These are phyloP conservation scores for Troides aeacus DNA, from an alignment of 2,888 invertebrate species.

Conservation along the genomic window DNA sequence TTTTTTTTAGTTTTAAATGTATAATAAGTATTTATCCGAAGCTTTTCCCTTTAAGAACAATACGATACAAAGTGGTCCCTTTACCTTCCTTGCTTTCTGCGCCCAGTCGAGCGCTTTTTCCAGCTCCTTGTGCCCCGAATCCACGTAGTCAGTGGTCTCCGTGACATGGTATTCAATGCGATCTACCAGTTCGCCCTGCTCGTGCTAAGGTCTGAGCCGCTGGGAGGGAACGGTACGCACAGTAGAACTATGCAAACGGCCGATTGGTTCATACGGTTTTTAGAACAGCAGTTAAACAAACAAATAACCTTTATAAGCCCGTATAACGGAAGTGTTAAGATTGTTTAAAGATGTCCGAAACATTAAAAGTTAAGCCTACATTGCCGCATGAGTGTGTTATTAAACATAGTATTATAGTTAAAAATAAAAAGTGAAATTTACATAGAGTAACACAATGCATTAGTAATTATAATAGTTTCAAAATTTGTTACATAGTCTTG, in stretches of 20 bases:
- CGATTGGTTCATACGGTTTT: constrained; percentile 74
- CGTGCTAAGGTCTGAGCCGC: constrained; percentile 66
- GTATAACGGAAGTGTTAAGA: constrained; percentile 52
- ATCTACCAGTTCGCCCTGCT: constrained; percentile 96
- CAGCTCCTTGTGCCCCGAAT: constrained; percentile 88
- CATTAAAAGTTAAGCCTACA: constrained; percentile 37
- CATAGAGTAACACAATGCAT: constrained; percentile 29
- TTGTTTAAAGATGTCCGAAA: constrained; percentile 41
- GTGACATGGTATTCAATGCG: constrained; percentile 96
- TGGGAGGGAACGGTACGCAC: constrained; percentile 61
- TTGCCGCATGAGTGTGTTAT: constrained; percentile 40
- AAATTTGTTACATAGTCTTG: constrained; percentile 54
- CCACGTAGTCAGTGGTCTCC: constrained; percentile 91
- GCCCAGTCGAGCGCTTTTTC: constrained; percentile 90
- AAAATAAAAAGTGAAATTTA: constrained; percentile 48
- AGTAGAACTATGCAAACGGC: constrained; percentile 48
- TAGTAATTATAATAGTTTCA: constrained; percentile 43
- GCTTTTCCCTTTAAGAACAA: neutral
- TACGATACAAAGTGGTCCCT: constrained; percentile 21
- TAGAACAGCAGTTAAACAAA: constrained; percentile 48
- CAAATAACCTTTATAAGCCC: constrained; percentile 58
- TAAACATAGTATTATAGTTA: constrained; percentile 33
- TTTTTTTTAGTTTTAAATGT: neutral
- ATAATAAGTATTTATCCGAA: constrained; percentile 3
- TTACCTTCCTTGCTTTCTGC: constrained; percentile 94